A percentile compares a stretch with the other conserved stretches of the same genome.
Conservation (phyloP, 2,888 invertebrate species). For the Lycia hirtaria region DNA sequence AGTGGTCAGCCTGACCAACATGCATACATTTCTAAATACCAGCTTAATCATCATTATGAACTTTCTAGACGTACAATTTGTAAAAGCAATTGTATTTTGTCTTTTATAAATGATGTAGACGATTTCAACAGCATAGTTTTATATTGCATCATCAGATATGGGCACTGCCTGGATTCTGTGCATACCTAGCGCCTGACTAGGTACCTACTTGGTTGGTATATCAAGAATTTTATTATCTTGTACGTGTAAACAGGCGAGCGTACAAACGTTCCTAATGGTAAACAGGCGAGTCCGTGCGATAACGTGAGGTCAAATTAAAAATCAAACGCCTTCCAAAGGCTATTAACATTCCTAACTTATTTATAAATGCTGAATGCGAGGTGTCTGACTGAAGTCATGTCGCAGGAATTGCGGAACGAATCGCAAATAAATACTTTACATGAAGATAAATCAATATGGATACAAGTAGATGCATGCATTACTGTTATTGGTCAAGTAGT, state of each 20-base stretch:
- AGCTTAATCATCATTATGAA: conserved; percentile 30
- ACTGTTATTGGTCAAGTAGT: conserved; percentile 10
- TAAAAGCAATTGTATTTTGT: conserved; percentile 25
- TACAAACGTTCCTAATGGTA: conserved; percentile 56
- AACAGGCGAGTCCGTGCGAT: conserved; percentile 54
- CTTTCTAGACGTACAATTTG: conserved; percentile 49
- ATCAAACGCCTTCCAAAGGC: conserved; percentile 59
- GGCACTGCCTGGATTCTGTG: conserved; percentile 57
- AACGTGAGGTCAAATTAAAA: conserved; percentile 62
- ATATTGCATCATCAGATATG: conserved; percentile 56
- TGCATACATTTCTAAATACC: conserved; percentile 39
- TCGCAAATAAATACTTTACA: conserved; percentile 44
- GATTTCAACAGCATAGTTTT: conserved; percentile 30
- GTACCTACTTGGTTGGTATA: conserved; percentile 56
- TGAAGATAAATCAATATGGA: conserved; percentile 23
- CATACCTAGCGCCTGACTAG: conserved; percentile 50
- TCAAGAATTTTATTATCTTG: conserved; percentile 65
- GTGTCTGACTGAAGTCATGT: conserved; percentile 55
- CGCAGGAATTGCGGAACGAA: conserved; percentile 58
- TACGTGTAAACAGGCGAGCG: conserved; percentile 40
- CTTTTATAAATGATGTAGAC: conserved; percentile 35
- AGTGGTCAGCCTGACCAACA: too few species aligned
- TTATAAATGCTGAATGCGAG: conserved; percentile 53
- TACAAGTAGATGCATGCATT: conserved; percentile 11
- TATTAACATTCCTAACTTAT: conserved; percentile 68